Base-by-base conservation (phyloP, 2,113 vertebrate genomes). In the Fregetta grallaria region DNA sequence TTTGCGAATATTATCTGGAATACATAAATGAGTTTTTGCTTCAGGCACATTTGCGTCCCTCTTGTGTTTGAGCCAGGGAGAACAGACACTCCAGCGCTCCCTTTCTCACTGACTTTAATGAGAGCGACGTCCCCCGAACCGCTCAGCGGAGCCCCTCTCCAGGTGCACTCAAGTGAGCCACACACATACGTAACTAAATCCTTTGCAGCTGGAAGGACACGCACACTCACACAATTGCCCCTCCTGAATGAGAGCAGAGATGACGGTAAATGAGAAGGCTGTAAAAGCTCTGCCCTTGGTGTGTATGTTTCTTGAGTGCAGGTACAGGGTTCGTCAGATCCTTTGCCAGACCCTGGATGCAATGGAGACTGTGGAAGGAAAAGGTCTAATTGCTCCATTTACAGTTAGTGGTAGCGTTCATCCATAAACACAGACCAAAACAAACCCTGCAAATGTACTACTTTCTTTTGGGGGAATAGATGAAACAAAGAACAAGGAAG, bases 161-260 rank as follows among this genome's bases (percentile, higher is more conserved):
- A 95, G 89, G 91, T 94, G 93, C 86, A 49, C 70, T 71, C 23
- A n/a, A 95, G 65, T 63, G 86, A 95, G 76, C 50, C 93, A 86
- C 79, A 86, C 91, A 67, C 73, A 55, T 6, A 16, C 11, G 38
- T 8, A 49, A 9, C 72, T 80, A 92, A 96, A 95, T 75, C 89
- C 73, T 88, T 42, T 96, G 95, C 94, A 94, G 94, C 91, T 96
- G 91, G 91, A 79, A 94, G 70, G 93, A 91, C 88, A 77, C 61
- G 50, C 45, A 50, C 74, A 16, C 21, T 52, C 52, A 18, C 66
- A 52, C 66, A 66, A 72, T 78, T 59, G 55, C 91, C 66, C 76
- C 32, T 58, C 68, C 49, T 11, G 68, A 85, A 50, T 4, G 56
- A 71, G 38, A 7, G 38, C 3, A 0, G 86, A 55, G 91, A 63